Conservation (phyloP, 2,888 invertebrate genomes). For the Eilema griseolum region DNA sequence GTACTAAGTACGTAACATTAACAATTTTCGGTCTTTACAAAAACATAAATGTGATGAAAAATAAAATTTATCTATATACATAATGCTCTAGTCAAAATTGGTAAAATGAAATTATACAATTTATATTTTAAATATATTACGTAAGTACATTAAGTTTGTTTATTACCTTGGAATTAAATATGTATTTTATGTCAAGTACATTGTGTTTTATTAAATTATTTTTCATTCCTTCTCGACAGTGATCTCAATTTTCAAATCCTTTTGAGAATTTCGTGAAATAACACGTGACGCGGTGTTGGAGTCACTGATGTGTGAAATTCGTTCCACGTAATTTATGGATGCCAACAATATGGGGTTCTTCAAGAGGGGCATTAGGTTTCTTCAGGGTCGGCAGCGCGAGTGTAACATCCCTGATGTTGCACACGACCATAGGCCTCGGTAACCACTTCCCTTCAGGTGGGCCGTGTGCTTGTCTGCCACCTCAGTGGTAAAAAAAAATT, state of each 20-base stretch:
- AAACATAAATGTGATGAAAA: not conserved
- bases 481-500: too few species aligned
- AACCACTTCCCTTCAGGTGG: too few species aligned
- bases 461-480: too few species aligned
- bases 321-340: not conserved
- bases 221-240: not conserved
- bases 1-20: too few species aligned
- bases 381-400: too few species aligned
- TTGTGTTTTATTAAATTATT: not conserved
- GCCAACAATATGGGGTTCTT: too few species aligned
- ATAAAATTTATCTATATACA: not conserved
- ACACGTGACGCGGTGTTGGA: not conserved
- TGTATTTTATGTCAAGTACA: not conserved
- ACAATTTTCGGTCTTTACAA: not conserved
- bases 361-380: too few species aligned
- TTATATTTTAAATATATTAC: not conserved
- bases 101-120: not conserved
- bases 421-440: too few species aligned
- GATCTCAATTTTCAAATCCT: not conserved
- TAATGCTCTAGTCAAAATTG: constrained; percentile 16
- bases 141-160: not conserved
- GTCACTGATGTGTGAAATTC: not conserved
- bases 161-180: not conserved
- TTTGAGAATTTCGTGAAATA: too few species aligned
- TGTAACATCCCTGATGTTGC: too few species aligned